Base-by-base conservation (phyloP, 2,888 invertebrate species). In the Ophraella communa region DNA sequence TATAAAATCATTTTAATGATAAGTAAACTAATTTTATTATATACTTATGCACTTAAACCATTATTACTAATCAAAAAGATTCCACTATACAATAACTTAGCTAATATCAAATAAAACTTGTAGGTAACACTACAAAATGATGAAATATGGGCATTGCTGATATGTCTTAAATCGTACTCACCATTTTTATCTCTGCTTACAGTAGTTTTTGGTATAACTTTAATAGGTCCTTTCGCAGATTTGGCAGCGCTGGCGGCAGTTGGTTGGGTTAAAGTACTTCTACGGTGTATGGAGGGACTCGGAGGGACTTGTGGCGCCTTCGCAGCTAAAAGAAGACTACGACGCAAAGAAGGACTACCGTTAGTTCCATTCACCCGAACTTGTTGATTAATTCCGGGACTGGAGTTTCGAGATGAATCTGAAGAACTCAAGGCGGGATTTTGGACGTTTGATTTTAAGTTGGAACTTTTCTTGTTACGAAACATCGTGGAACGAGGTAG, bases 351-450 rank as follows among this genome's bases (percentile, higher is more conserved):
- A 2, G 85, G 84, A 60, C 80, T 82, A 4, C 78, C 78, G 3
- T 69, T 71, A 4, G 73, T 71, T 35, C 65, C 71, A 47, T 72
- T 70, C n/a, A 70, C 66, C 56, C 74, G 71, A n/a, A 70, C 68
- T 53, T 75, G 73, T 69, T 76, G 74, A 65, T 73, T 76, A 54
- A 80, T 76, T 1, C 88, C 85, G 1, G 90, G 90, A 73, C 90
- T 90, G 1, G 89, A 88, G 65, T 89, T 90, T 10, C 89, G 84
- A 0, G 90, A 90, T 0, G 90, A 90, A 72, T 90, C 90, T 10
- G 81, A 81, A 2, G 81, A 74, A 33, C 67, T 67, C 10, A 66
- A 4, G 11, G 57, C 45, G 11, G 60, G 60, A 23, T 67, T 84
- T 81, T 67, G 83, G 80, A 65, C 81, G 68, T 73, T 83, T 0